phyloP scores from a whole-genome alignment of 2,888 invertebrate species.

The Nephrotoma guestfalica region DNA sequence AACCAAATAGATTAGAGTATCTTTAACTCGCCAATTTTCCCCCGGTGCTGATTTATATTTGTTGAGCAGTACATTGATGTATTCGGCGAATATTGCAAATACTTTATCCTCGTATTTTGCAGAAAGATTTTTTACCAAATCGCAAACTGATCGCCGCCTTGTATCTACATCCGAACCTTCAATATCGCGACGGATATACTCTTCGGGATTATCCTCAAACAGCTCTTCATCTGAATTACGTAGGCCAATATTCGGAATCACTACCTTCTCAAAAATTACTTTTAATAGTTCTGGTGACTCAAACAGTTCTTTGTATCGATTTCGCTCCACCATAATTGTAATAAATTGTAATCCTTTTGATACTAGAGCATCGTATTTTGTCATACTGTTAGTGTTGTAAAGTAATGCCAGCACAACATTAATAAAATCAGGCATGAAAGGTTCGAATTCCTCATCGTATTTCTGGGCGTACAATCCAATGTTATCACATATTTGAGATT shows the following conservation, averaged over 20 bases:
- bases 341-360: slow-evolving; percentile 93
- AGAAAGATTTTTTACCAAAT: slow-evolving; percentile 84
- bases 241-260: slow-evolving; percentile 96
- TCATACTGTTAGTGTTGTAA: slow-evolving; percentile 65
- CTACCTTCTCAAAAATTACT: slow-evolving; percentile 93
- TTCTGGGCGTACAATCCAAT: slow-evolving; percentile 89
- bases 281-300: slow-evolving; percentile 75
- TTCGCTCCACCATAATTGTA: slow-evolving; percentile 84
- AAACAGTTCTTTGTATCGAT: slow-evolving; percentile 76
- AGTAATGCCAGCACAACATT: slow-evolving; percentile 86
- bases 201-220: slow-evolving; percentile 97
- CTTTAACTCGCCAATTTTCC: slow-evolving; percentile 83
- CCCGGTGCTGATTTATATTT: slow-evolving; percentile 63
- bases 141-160: slow-evolving; percentile 88
- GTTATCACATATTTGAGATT: slow-evolving; percentile 94
- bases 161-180: slow-evolving; percentile 98
- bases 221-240: slow-evolving; percentile 73
- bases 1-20: slow-evolving; percentile 91
- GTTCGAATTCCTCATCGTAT: slow-evolving; percentile 93
- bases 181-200: slow-evolving; percentile 90
- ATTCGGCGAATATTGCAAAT: slow-evolving; percentile 75
- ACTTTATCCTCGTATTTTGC: slow-evolving; percentile 77
- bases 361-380: slow-evolving; percentile 88
- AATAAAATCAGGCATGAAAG: slow-evolving; percentile 84
- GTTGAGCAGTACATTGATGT: slow-evolving; percentile 45